These are phyloP conservation scores for Sylvia atricapilla DNA, from an alignment of 2,113 vertebrate species.

Conservation along the genomic window DNA sequence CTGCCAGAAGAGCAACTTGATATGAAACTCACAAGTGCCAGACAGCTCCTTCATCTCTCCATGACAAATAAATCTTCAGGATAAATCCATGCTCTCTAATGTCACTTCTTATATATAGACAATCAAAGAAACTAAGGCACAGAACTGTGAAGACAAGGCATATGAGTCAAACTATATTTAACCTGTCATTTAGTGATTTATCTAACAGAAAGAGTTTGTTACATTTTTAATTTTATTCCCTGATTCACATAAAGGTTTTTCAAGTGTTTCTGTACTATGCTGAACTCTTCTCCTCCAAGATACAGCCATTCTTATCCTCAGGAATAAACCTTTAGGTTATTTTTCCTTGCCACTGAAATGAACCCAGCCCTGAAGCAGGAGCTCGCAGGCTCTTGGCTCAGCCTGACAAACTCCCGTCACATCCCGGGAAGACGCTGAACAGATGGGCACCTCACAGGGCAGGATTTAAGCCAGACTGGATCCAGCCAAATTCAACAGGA, in stretches of 20 bases:
- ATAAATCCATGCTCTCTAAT: slow-evolving; percentile 36
- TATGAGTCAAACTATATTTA: neutral
- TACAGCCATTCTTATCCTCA: neutral
- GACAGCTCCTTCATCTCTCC: slow-evolving; percentile 15
- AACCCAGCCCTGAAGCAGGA: neutral
- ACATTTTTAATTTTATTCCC: neutral
- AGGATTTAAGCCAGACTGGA: neutral
- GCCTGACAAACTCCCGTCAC: neutral
- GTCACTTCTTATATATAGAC: slow-evolving; percentile 45
- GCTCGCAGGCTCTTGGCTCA: neutral
- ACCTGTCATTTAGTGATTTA: neutral
- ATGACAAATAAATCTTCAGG: slow-evolving; percentile 20
- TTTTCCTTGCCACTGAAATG: neutral
- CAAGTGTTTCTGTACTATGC: neutral
- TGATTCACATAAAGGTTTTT: neutral
- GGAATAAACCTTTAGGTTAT: neutral
- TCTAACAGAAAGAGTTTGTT: neutral
- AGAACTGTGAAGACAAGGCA: neutral
- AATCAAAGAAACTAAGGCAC: slow-evolving; percentile 3
- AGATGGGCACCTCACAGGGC: neutral
- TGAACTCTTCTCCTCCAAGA: neutral
- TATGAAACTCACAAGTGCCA: neutral
- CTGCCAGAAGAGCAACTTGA: neutral
- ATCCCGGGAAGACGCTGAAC: fast-evolving
- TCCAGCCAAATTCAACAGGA: neutral